These are phyloP conservation scores for Anoplius nigerrimus DNA, from an alignment of 2,888 invertebrate species.

Conservation along the genomic window DNA sequence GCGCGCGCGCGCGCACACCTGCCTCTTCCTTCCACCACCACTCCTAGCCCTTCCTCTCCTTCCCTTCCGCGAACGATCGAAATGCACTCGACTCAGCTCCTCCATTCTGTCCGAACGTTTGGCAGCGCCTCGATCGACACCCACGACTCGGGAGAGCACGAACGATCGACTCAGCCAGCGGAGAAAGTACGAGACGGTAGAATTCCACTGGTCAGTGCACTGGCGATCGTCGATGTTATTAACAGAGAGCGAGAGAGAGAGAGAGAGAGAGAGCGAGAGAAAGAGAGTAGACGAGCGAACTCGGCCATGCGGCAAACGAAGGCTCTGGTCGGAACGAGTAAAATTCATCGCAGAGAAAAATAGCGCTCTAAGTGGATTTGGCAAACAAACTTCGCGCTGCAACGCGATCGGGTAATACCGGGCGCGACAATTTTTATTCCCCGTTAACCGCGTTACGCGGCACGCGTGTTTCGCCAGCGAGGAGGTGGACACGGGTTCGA, in stretches of 20 bases:
- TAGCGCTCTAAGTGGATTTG: background rate
- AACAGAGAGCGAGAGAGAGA: background rate
- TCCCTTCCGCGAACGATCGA: slow-evolving; percentile 29
- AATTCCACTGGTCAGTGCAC: background rate
- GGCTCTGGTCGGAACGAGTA: background rate
- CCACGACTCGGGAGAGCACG: slow-evolving; percentile 1
- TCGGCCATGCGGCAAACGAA: slow-evolving; percentile 20
- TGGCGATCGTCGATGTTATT: background rate
- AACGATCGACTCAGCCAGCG: background rate
- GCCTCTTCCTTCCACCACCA: background rate
- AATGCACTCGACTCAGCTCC: slow-evolving; percentile 33
- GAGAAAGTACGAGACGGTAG: too few relatives aligned
- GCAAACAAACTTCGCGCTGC: background rate
- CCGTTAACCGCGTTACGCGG: too few relatives aligned
- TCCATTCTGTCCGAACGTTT: background rate
- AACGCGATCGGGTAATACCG: background rate
- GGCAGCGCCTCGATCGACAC: slow-evolving; percentile 19
- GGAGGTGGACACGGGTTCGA: too few relatives aligned
- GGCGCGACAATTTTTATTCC: too few relatives aligned
- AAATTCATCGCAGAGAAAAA: background rate
- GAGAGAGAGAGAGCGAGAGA: background rate
- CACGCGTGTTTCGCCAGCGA: background rate
- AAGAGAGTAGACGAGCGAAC: slow-evolving; percentile 16
- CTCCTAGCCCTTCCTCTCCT: slow-evolving; percentile 3
- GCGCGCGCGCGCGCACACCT: background rate